Conservation (phyloP, 2,113 vertebrate species). For the Caloenas nicobarica region DNA sequence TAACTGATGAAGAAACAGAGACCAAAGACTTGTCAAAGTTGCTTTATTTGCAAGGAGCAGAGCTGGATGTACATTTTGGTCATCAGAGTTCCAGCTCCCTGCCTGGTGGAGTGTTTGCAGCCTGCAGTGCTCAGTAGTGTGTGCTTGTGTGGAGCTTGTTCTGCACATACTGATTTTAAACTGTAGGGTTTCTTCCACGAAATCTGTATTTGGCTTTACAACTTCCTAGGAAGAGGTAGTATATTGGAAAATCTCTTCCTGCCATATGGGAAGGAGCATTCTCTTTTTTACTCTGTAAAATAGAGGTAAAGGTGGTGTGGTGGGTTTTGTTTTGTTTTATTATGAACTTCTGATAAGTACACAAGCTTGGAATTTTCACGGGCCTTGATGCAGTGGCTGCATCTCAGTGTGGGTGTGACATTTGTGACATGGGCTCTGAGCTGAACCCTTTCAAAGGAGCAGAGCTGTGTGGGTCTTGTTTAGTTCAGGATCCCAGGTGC, state of each 20-base stretch:
- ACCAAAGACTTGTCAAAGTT: background rate
- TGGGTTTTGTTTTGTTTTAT: background rate
- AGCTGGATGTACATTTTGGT: background rate
- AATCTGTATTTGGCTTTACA: background rate
- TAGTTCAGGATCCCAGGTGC: background rate
- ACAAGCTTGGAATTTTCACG: background rate
- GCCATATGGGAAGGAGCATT: background rate
- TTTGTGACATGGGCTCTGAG: background rate
- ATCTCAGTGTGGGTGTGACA: background rate
- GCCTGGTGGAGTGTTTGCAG: background rate
- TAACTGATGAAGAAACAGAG: background rate
- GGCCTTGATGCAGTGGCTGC: background rate
- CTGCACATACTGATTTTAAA: background rate
- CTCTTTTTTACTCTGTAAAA: background rate
- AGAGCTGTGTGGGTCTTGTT: background rate
- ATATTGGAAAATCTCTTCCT: background rate
- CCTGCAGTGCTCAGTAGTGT: background rate
- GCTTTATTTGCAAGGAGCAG: background rate
- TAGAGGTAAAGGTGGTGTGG: background rate
- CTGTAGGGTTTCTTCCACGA: constrained; percentile 20
- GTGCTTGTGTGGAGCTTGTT: background rate
- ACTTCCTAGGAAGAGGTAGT: background rate
- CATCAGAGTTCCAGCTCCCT: background rate
- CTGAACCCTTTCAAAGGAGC: background rate
- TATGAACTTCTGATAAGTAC: background rate